phyloP scores from a whole-genome alignment of 2,797 vertebrate genomes.

The Manis pentadactyla region DNA sequence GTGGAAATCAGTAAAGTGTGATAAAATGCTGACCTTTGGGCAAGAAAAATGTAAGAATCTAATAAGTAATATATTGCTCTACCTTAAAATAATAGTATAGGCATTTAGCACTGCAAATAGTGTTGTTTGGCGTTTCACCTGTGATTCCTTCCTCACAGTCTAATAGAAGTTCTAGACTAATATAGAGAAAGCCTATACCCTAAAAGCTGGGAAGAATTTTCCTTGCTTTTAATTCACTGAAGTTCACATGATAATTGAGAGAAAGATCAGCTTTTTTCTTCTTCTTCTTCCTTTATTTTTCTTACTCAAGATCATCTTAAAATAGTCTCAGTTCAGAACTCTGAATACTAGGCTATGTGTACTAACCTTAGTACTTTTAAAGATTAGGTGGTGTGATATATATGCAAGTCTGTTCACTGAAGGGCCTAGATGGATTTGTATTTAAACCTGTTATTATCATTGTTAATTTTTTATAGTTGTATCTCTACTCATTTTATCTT shows the following conservation, averaged over 20 bases:
- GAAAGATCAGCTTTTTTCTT: neutral
- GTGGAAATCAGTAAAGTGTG: neutral
- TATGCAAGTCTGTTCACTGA: neutral
- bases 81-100: neutral
- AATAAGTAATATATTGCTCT: neutral
- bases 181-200: conserved; percentile 27
- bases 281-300: neutral
- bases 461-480: neutral
- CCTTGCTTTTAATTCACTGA: conserved; percentile 44
- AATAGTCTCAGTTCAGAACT: neutral
- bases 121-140: neutral
- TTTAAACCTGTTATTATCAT: neutral
- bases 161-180: neutral
- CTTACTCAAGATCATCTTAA: neutral
- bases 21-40: neutral
- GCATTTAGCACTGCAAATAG: conserved; percentile 7
- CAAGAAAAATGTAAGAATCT: conserved; percentile 15
- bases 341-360: neutral
- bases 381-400: neutral
- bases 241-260: neutral
- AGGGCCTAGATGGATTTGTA: neutral
- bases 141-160: conserved; percentile 7
- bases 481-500: conserved; percentile 34
- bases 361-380: neutral
- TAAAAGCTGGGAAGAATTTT: neutral